phyloP scores from a whole-genome alignment of 1,140 invertebrate species.

The Pollicipes pollicipes region DNA sequence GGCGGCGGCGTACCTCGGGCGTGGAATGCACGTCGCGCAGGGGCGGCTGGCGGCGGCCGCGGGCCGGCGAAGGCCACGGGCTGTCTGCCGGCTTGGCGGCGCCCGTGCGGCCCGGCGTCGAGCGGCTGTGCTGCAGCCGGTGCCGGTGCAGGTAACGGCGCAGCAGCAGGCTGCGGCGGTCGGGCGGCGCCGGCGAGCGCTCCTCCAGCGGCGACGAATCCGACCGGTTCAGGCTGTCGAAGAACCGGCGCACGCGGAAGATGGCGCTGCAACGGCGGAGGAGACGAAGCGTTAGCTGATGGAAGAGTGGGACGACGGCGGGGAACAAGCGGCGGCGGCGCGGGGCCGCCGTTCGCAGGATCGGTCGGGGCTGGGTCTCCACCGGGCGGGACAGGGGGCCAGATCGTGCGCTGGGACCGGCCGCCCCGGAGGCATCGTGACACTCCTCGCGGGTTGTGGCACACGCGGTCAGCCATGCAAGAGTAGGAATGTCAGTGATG shows the following conservation, averaged over 20 bases:
- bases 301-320: too few relatives aligned
- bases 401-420: too few relatives aligned
- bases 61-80: background rate
- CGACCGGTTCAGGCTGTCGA: background rate
- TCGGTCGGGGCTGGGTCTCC: too few relatives aligned
- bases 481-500: too few relatives aligned
- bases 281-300: too few relatives aligned
- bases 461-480: too few relatives aligned
- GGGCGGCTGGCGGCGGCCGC: background rate
- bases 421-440: too few relatives aligned
- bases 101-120: too few relatives aligned
- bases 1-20: background rate
- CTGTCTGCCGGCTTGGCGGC: background rate
- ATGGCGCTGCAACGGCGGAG: background rate
- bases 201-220: background rate
- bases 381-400: too few relatives aligned
- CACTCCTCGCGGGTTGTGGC: too few relatives aligned
- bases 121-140: background rate
- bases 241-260: background rate
- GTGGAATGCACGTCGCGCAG: background rate
- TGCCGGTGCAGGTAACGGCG: background rate
- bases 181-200: background rate
- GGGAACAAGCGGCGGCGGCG: too few relatives aligned
- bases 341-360: too few relatives aligned
- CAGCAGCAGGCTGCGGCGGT: background rate